phyloP scores from a whole-genome alignment of 2,888 invertebrate species.

The Merodon equestris region DNA sequence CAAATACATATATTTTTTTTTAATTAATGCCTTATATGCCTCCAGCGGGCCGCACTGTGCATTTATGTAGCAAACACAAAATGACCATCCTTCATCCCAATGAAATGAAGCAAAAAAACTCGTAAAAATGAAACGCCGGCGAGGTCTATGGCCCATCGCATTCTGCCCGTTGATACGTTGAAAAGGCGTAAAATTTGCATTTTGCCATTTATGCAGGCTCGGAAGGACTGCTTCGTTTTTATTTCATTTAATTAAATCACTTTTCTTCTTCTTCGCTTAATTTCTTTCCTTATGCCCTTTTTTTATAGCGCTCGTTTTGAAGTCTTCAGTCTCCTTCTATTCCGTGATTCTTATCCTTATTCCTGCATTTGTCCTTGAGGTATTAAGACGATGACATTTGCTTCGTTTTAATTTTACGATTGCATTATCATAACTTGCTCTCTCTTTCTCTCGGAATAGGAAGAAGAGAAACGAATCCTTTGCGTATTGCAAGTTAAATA shows the following conservation, averaged over 20 bases:
- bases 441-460: constrained; percentile 5
- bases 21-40: no score
- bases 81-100: not conserved
- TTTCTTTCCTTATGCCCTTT: not conserved
- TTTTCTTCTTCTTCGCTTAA: not conserved
- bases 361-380: constrained; percentile 55
- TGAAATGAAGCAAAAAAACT: constrained; percentile 8
- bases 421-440: constrained; percentile 46
- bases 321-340: constrained; percentile 7
- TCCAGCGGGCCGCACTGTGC: constrained; percentile 14
- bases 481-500: constrained; percentile 37
- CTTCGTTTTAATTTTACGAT: constrained; percentile 60
- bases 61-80: not conserved
- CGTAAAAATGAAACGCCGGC: constrained; percentile 29
- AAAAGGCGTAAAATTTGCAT: constrained; percentile 66
- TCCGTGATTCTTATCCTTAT: constrained; percentile 34
- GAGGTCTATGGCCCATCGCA: constrained; percentile 28
- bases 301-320: not conserved
- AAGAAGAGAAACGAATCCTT: constrained; percentile 13
- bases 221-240: constrained; percentile 15
- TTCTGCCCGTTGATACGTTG: constrained; percentile 56
- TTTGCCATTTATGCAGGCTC: constrained; percentile 56
- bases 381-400: constrained; percentile 57
- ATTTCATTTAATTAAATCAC: constrained; percentile 62
- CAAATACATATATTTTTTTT: no score